These are phyloP conservation scores for Montifringilla adamsi DNA, from an alignment of 2,113 vertebrate species.

Conservation along the genomic window DNA sequence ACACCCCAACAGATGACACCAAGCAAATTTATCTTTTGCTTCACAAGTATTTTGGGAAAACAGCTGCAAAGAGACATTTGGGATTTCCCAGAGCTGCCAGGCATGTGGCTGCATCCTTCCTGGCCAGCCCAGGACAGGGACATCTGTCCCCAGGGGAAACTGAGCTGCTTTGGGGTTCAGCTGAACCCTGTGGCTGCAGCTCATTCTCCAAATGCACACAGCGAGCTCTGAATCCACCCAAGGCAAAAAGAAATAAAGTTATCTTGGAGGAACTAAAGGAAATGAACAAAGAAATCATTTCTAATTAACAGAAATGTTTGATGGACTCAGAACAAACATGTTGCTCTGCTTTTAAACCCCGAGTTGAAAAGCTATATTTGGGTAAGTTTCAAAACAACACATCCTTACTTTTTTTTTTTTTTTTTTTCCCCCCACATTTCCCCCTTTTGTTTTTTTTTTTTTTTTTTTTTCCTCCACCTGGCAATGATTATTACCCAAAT, in stretches of 20 bases:
- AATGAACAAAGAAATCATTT: constrained; percentile 36
- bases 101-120: neutral
- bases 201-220: neutral
- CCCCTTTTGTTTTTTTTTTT: neutral
- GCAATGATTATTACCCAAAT: neutral
- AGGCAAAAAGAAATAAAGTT: neutral
- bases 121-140: neutral
- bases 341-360: constrained; percentile 10
- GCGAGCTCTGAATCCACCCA: rapidly evolving
- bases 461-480: neutral
- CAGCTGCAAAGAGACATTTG: neutral
- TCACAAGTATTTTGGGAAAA: neutral
- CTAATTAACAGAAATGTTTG: constrained; percentile 42
- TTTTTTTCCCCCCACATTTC: neutral
- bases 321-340: constrained; percentile 44
- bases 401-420: neutral
- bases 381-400: constrained; percentile 39
- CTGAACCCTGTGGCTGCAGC: neutral
- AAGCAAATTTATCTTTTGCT: neutral
- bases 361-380: constrained; percentile 42
- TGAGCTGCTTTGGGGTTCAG: neutral
- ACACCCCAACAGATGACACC: neutral
- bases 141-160: neutral
- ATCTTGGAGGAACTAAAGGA: neutral
- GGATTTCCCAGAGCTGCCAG: neutral